Evolutionary conservation across 2,888 invertebrate species (phyloP), one percentile per base, ranked within the genome.

Genomic region (Agonopterix heracliana): DNA sequence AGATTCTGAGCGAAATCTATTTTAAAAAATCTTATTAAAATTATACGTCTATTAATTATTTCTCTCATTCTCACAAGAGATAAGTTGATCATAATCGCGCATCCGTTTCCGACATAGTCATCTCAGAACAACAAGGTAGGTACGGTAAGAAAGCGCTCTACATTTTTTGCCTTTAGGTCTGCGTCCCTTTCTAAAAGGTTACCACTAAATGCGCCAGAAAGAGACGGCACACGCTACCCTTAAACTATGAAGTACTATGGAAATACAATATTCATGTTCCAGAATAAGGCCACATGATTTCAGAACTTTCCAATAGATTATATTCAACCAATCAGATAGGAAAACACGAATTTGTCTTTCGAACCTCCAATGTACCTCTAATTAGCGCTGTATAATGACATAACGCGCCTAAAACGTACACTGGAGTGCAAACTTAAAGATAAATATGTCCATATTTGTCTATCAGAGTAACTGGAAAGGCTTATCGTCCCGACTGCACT

Each of bases 391-490:
- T 70, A 71, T 76, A 79, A 77, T 79, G 77, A 79, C 70, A 74
- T 74, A 71, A 76, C 72, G 65, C 64, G 62, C 55, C 52, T 62
- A 59, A 59, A 60, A 62, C 64, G 69, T 72, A 72, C 69, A 71
- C 60, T 64, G 64, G 67, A 71, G 81, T 78, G 82, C 80, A 82
- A 83, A 81, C 71, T 72, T 71, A 74, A 77, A 79, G 85, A 85
- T 86, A 87, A 86, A 84, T 74, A 77, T 77, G 77, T 81, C 87
- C 88, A 81, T 88, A 87, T 87, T 87, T 83, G 87, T 87, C 86
- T 87, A 87, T 87, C 86, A 75, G 78, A 71, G 71, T 74, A 75
- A 77, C 84, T 78, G 79, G 77, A 79, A 77, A 71, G 68, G 76
- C 79, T 83, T 85, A 87, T 85, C 85, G 78, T 68, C 55, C 50